Conservation (phyloP, 2,797 vertebrate genomes). For the Enteromius anoplus region DNA sequence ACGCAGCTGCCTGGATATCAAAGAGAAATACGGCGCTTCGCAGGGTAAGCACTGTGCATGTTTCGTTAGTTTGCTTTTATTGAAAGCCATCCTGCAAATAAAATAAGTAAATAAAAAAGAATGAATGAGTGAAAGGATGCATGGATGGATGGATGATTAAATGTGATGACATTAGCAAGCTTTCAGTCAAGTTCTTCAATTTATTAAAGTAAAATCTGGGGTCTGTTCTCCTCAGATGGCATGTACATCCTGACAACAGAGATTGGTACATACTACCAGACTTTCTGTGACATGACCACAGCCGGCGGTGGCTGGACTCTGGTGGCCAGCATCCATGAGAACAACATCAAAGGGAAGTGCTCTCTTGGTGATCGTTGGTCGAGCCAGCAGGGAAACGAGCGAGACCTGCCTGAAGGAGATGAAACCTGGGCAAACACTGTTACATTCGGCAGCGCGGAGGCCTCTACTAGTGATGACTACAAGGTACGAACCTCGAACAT, state of each 20-base stretch:
- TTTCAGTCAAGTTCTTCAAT: neutral
- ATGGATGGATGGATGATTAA: no score
- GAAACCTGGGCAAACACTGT: constrained; percentile 54
- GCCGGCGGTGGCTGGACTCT: constrained; percentile 71
- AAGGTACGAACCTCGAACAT: constrained; percentile 39
- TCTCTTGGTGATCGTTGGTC: constrained; percentile 67
- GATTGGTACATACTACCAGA: constrained; percentile 53
- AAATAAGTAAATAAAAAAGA: no score
- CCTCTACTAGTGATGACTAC: constrained; percentile 57
- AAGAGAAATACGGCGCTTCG: constrained; percentile 25
- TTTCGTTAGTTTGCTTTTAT: neutral
- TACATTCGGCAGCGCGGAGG: constrained; percentile 57
- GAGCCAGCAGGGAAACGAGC: constrained; percentile 69
- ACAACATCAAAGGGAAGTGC: constrained; percentile 67
- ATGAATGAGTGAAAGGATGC: no score
- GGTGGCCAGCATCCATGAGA: constrained; percentile 74
- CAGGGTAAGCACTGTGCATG: constrained; percentile 17
- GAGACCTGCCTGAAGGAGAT: constrained; percentile 54
- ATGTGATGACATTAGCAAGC: neutral
- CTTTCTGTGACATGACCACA: constrained; percentile 63
- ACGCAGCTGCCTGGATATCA: constrained; percentile 52
- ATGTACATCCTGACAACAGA: constrained; percentile 56
- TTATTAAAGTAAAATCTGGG: neutral
- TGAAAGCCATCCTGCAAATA: neutral
- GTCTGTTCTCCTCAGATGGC: constrained; percentile 48